These are phyloP conservation scores for Trypoxylus dichotomus DNA, from an alignment of 1,140 invertebrate species.

Conservation along the genomic window DNA sequence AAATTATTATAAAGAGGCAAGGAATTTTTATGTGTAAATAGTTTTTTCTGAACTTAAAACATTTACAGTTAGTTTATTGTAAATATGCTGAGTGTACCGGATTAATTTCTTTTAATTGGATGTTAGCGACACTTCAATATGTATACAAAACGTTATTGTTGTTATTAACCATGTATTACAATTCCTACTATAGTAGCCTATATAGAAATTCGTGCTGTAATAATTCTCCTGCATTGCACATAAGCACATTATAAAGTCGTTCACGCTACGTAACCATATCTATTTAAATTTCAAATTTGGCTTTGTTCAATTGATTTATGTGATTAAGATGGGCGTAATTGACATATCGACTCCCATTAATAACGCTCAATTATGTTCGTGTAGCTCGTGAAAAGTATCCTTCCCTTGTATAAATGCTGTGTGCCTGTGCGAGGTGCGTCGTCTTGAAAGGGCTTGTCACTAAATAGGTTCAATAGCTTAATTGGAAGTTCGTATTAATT, in stretches of 20 bases:
- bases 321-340: slow-evolving; percentile 22
- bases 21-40: no score
- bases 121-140: no score
- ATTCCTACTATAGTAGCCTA: not conserved
- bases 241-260: not conserved
- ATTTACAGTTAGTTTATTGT: no score
- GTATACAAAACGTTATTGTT: no score
- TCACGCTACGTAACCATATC: not conserved
- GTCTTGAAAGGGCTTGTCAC: slow-evolving; percentile 14
- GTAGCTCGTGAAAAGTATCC: slow-evolving; percentile 4
- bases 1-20: no score
- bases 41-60: no score
- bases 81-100: no score
- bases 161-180: not conserved
- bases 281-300: slow-evolving; percentile 21
- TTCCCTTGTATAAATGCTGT: not conserved
- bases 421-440: not conserved
- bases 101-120: no score
- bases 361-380: slow-evolving; percentile 10
- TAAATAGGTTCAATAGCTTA: slow-evolving; percentile 21
- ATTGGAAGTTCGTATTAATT: slow-evolving; percentile 2
- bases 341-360: slow-evolving; percentile 21
- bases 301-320: slow-evolving; percentile 25
- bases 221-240: not conserved
- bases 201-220: not conserved